Base-by-base conservation (phyloP, 2,113 vertebrate species). In the Rhinogobius similis region DNA sequence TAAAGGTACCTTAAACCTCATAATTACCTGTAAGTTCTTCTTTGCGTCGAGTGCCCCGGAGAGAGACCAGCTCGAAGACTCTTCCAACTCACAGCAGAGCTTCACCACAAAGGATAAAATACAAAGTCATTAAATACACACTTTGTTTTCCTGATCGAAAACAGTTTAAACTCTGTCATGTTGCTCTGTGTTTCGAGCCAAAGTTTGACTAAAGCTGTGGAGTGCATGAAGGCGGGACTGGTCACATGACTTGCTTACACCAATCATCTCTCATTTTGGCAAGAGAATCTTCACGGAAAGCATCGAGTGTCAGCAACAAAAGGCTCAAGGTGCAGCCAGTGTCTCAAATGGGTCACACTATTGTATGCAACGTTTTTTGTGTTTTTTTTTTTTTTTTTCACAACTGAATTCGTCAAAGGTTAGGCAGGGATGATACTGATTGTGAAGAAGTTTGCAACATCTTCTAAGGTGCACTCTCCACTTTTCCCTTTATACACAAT, bases 21-120 rank as follows among this genome's bases (percentile, higher is more conserved):
- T 6, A 55, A 13, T 55, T 58, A 58, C 55, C 55, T 58, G 93
- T 58, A 97, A 87, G 73, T 91, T 94, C 55, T 93, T 93, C 55
- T 89, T 81, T 68, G 93, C 90, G 70, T 95, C 93, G 70, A 95
- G 77, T 73, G 94, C 78, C 41, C 94, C 67, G 94, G 90, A 88
- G 85, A 94, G 79, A 91, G 65, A 82, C 87, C 86, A 95, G 73
- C 84, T 95, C 69, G 93, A 94, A 72, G 91, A 92, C 78, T 97
- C 95, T 81, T 96, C 95, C 66, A 98, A 85, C 78, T 96, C 95
- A 48, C 94, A 95, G 86, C 95, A 97, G 24, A 98, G 94, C 96
- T 98, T 76, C 5, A 29, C 16, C 55, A 58, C 4, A 29, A 18
- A 58, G 7, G 12, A 86, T 0, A n/a, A 36, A 61, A 36, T 2